Evolutionary conservation across 2,797 vertebrate genomes (phyloP).

Genomic region (Sebastes vulpes): DNA sequence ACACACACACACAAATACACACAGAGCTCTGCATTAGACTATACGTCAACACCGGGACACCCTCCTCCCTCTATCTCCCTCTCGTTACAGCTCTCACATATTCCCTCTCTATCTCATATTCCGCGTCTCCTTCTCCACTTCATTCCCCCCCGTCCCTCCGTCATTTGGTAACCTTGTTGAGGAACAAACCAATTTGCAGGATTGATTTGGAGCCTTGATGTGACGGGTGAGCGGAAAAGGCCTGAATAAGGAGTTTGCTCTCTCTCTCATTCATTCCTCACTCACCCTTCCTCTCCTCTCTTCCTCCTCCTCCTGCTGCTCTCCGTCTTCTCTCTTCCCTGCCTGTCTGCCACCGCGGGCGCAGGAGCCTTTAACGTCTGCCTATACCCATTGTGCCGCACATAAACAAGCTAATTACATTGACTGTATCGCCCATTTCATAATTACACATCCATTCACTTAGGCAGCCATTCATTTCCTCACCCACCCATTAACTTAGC

Average conservation of each 20-base stretch:
- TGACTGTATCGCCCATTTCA: slow-evolving; percentile 60
- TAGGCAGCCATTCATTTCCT: slow-evolving; percentile 59
- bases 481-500: slow-evolving; percentile 55
- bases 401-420: slow-evolving; percentile 78
- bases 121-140: slow-evolving; percentile 51
- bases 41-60: slow-evolving; percentile 65
- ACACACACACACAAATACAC: neutral
- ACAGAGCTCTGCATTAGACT: slow-evolving; percentile 38
- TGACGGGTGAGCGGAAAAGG: slow-evolving; percentile 83
- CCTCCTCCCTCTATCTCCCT: slow-evolving; percentile 1
- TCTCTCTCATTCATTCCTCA: slow-evolving; percentile 13
- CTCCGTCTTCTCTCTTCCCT: neutral
- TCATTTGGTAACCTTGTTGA: slow-evolving; percentile 88
- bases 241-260: slow-evolving; percentile 85
- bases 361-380: slow-evolving; percentile 14
- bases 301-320: neutral
- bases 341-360: slow-evolving; percentile 16
- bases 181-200: slow-evolving; percentile 89
- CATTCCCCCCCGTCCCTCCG: slow-evolving; percentile 58
- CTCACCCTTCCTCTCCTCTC: slow-evolving; percentile 18
- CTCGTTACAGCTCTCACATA: slow-evolving; percentile 50
- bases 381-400: slow-evolving; percentile 45
- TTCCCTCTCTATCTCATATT: slow-evolving; percentile 60
- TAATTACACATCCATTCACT: slow-evolving; percentile 75
- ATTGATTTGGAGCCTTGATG: slow-evolving; percentile 89